Evolutionary conservation across 1,140 invertebrate species (phyloP), one percentile per base, ranked within the genome.

Genomic region (Polyergus mexicanus): DNA sequence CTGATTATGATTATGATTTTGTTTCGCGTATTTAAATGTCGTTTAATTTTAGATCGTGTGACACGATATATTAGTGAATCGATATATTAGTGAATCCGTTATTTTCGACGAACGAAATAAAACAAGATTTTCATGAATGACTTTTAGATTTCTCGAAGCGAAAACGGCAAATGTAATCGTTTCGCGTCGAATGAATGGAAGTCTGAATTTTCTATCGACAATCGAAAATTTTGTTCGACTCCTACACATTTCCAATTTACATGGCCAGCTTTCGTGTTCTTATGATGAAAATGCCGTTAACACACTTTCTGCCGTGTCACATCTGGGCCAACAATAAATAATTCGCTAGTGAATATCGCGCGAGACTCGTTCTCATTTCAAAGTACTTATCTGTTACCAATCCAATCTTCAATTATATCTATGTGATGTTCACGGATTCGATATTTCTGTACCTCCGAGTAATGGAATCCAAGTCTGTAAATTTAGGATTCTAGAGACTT

Each of bases 271-370:
- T 83, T 44, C 68, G n/a, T 60, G 68, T 62, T 60, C 78, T 58
- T 56, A 62, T 60, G 78, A 74, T 83, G 68, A 83, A 83, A 72
- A 72, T n/a, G 78, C 38, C 68, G 62, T 83, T 83, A 83, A 74
- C 54, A 83, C 66, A 83, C 66, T 74, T 83, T 72, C 56, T 11
- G 35, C 1, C 65, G 51, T 72, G 51, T 60, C 66, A 19, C 78
- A 81, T 81, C 78, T 83, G 68, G 78, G 78, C 54, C 68, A 83
- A 28, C 28, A 69, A 74, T 83, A 74, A 83, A 72, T 83, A 83
- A 83, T 83, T 74, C 44, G 54, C 32, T 25, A 25, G 6, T 47
- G 78, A 83, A 83, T 83, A 71, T 60, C 54, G 68, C 68, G 68
- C 54, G 54, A 74, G 54, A 83, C 68, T 83, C 35, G 77, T 56